Evolutionary conservation across 2,888 invertebrate genomes (phyloP).

Genomic region (Aplocera efformata): DNA sequence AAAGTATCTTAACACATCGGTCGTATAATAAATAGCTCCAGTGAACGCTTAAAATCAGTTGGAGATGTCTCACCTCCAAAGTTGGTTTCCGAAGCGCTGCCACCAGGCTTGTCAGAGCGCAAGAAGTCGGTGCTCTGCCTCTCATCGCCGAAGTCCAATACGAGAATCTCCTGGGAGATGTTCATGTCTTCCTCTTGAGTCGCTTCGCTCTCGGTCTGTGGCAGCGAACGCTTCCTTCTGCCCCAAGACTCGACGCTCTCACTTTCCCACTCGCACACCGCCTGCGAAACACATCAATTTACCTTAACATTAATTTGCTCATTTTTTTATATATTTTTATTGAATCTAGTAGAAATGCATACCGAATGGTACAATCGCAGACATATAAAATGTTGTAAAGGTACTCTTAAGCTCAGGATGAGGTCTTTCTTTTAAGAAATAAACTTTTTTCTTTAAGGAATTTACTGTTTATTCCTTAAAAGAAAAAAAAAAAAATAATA

Average conservation of each 20-base stretch:
- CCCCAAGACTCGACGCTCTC: conserved; percentile 96
- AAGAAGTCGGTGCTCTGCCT: conserved; percentile 88
- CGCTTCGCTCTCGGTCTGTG: conserved; percentile 80
- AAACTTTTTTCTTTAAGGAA: no score
- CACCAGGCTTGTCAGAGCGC: conserved; percentile 86
- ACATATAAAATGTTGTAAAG: no score
- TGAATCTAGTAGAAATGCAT: no score
- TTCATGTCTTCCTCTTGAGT: conserved; percentile 92
- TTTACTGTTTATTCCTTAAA: no score
- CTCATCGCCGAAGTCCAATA: conserved; percentile 95
- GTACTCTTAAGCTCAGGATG: no score
- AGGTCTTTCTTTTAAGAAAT: no score
- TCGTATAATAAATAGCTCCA: no score
- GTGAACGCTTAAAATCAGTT: not conserved
- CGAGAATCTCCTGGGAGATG: conserved; percentile 95
- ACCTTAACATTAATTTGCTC: no score
- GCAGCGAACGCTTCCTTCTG: conserved; percentile 89
- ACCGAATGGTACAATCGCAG: no score
- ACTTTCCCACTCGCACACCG: conserved; percentile 94
- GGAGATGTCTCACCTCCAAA: conserved; percentile 82
- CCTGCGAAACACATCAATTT: conserved; percentile 71
- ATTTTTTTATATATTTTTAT: no score
- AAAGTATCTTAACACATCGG: no score
- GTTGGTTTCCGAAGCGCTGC: conserved; percentile 81
- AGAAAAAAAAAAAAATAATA: no score